phyloP scores from a whole-genome alignment of 35 echinoderm and acorn worm genomes.

The Holothuria glaberrima region DNA sequence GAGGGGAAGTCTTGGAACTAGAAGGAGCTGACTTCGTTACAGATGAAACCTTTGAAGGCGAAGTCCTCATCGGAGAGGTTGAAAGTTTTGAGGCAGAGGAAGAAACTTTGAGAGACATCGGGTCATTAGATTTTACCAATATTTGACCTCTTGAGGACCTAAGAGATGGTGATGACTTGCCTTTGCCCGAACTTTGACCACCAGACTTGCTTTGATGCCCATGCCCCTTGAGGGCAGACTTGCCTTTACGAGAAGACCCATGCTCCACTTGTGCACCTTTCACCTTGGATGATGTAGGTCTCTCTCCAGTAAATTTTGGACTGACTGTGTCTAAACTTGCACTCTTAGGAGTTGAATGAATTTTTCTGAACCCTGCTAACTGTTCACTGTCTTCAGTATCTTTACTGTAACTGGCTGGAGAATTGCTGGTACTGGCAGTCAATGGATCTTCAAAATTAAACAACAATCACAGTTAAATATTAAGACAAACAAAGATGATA shows the following conservation, averaged over 20 bases:
- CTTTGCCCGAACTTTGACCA: background rate
- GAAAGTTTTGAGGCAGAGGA: slow-evolving; percentile 28
- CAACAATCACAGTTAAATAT: too few species aligned
- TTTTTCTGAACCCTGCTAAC: background rate
- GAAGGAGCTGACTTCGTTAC: slow-evolving; percentile 14
- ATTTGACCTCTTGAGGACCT: background rate
- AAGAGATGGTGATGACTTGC: background rate
- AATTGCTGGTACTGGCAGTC: background rate
- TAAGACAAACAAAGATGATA: too few species aligned
- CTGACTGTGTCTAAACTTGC: background rate
- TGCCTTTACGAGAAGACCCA: slow-evolving; percentile 4
- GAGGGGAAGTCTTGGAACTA: slow-evolving; percentile 28
- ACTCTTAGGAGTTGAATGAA: slow-evolving; percentile 12
- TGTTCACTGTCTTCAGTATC: slow-evolving; percentile 5
- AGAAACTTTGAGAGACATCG: background rate
- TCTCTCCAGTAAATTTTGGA: background rate
- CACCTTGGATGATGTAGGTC: background rate
- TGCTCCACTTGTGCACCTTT: slow-evolving; percentile 35
- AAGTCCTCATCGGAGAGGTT: slow-evolving; percentile 18
- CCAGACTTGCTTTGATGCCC: slow-evolving; percentile 25
- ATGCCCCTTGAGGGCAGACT: slow-evolving; percentile 24
- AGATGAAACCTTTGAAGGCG: slow-evolving; percentile 12
- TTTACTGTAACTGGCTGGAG: background rate
- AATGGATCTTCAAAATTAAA: slow-evolving; percentile 16
- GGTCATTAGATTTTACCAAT: background rate